Conservation (phyloP, 2,888 invertebrate genomes). For the Xanthorhoe spadicearia region DNA sequence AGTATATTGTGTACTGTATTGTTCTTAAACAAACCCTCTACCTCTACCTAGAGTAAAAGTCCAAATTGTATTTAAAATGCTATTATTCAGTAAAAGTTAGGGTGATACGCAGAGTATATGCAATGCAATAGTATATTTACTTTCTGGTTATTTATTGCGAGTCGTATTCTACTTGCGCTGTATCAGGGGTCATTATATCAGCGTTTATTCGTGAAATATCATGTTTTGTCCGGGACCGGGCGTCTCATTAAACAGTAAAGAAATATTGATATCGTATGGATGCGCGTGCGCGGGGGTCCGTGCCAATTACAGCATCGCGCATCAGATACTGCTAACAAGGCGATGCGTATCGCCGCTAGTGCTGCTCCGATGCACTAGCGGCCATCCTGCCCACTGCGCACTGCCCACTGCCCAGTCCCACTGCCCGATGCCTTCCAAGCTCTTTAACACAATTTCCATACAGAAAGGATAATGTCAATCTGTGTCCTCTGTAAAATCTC, state of each 20-base stretch:
- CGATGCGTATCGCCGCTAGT: conserved; percentile 75
- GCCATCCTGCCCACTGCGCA: neutral
- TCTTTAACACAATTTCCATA: no score
- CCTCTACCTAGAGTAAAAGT: no score
- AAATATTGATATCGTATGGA: conserved; percentile 53
- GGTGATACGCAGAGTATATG: neutral
- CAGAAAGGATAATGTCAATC: no score
- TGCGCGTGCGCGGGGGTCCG: conserved; percentile 63
- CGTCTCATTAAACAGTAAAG: conserved; percentile 50
- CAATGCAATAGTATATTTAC: neutral
- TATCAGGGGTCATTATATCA: conserved; percentile 39
- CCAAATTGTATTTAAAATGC: neutral
- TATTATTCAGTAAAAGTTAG: neutral
- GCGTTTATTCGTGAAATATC: conserved; percentile 43
- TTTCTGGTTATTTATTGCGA: conserved; percentile 8
- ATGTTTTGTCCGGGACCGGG: conserved; percentile 49
- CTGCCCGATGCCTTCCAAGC: no score
- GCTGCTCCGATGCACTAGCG: conserved; percentile 14
- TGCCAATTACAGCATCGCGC: conserved; percentile 81
- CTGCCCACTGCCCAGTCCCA: neutral
- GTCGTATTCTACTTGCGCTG: conserved; percentile 25
- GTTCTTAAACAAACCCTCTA: no score
- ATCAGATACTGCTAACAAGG: conserved; percentile 83
- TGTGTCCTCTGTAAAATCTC: no score
- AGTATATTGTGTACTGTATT: no score